phyloP scores from a whole-genome alignment of 1,140 invertebrate genomes.

The Goniozus legneri region DNA sequence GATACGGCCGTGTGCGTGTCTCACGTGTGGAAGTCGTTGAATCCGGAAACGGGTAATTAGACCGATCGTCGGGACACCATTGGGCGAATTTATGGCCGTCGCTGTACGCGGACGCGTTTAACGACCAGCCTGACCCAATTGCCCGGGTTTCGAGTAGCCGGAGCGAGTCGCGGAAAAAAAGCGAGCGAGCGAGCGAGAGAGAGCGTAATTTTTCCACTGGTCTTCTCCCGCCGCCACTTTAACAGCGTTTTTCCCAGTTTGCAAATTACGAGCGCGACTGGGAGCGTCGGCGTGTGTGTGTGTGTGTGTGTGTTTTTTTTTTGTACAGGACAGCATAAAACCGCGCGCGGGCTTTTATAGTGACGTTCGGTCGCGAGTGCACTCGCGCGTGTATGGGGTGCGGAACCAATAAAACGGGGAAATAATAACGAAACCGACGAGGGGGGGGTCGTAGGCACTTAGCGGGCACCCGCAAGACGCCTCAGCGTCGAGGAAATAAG shows the following conservation, averaged over 20 bases:
- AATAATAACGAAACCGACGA: conserved; percentile 24
- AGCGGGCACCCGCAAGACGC: conserved; percentile 5
- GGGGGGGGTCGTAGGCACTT: conserved; percentile 5
- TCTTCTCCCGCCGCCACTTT: conserved; percentile 8
- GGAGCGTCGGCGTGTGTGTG: background rate
- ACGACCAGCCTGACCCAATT: conserved; percentile 31
- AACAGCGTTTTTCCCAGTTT: conserved; percentile 15
- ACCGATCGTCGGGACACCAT: conserved; percentile 18
- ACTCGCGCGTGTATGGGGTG: conserved; percentile 13
- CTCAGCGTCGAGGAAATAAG: conserved; percentile 9
- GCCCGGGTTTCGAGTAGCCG: no score
- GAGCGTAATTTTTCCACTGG: no score
- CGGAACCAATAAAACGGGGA: conserved; percentile 26
- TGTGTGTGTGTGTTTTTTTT: background rate
- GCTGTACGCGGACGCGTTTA: conserved; percentile 17
- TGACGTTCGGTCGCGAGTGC: background rate
- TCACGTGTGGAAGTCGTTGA: conserved; percentile 5
- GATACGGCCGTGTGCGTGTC: background rate
- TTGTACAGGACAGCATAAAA: background rate
- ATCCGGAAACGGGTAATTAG: conserved; percentile 23
- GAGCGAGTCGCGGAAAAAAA: conserved; percentile 1
- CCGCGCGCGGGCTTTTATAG: conserved; percentile 1
- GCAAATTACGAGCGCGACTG: conserved; percentile 20
- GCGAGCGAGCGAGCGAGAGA: background rate
- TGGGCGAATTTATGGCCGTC: conserved; percentile 17